Evolutionary conservation across 1,140 invertebrate species (phyloP), one percentile per base, ranked within the genome.

Genomic region (Macrobrachium nipponense): DNA sequence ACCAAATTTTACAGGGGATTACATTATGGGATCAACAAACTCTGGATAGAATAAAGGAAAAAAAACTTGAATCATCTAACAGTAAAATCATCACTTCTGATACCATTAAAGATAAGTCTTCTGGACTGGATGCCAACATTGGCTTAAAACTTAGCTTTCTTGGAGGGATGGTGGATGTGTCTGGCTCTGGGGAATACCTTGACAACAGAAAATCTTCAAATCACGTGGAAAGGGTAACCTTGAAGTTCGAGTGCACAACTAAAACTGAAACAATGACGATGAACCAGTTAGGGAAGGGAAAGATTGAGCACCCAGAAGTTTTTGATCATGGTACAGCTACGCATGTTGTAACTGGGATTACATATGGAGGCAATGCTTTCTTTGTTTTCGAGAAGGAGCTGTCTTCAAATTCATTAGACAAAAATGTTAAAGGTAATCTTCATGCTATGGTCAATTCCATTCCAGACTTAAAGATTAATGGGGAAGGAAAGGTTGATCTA

Each of bases 321-420:
- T 76, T 76, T 18, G 73, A 76, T 17, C 73, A 76, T 23, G 73
- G 43, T n/a, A 76, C 73, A 14, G 73, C 73, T 8, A 76, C 73
- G 6, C 73, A 76, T 23, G 73, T 76, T 58, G 73, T 76, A 44
- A 76, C 73, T 17, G 59, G 73, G 4, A 76, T 76, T n/a, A 27
- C 59, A 0, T 76, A 51, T 58, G 73, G 73, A 11, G 73, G 44
- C 36, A 44, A 51, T 44, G 73, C 43, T 58, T 76, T 76, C 43
- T 76, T 76, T 58, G 59, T 76, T 58, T 76, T 76, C 15, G 73
- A 76, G 23, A 44, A 36, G 43, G 17, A 76, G 5, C 12, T 58
- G 3, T 76, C 73, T 44, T 76, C 73, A 14, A 20, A 44, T 58
- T n/a, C n/a, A 10, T 20, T 20, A 20, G 73, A 76, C 10, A 76